Percentiles rank a stretch among this genome's conserved stretches.
These are phyloP conservation scores for Dichetophora obliterata DNA, from an alignment of 2,888 invertebrate species.

Conservation along the genomic window DNA sequence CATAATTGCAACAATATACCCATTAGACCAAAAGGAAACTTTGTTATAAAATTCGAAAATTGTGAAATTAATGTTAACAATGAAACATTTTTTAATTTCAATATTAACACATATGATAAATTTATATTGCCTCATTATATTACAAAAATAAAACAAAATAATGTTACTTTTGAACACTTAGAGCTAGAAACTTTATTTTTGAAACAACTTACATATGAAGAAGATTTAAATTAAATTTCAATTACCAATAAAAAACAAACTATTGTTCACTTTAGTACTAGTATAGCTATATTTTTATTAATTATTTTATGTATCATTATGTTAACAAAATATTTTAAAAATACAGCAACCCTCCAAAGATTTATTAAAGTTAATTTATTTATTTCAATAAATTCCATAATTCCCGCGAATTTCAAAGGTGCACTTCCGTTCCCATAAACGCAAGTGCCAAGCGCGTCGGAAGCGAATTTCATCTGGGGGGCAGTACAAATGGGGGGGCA, in stretches of 20 bases:
- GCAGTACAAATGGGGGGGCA: too few species aligned
- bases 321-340: neutral
- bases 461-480: too few species aligned
- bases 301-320: too few species aligned
- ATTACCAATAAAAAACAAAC: conserved; percentile 16
- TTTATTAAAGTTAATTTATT: too few species aligned
- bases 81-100: conserved; percentile 36
- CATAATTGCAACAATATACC: conserved; percentile 38
- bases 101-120: conserved; percentile 40
- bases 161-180: conserved; percentile 3
- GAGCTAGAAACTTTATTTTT: conserved; percentile 33
- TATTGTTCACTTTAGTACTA: conserved; percentile 21
- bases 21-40: conserved; percentile 37
- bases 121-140: conserved; percentile 43
- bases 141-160: conserved; percentile 39
- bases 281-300: conserved; percentile 18
- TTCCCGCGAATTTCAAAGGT: too few species aligned
- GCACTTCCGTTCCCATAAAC: too few species aligned
- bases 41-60: conserved; percentile 43
- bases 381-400: too few species aligned
- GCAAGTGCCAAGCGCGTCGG: too few species aligned
- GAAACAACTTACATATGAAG: conserved; percentile 35
- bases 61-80: conserved; percentile 38
- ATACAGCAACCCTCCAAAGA: too few species aligned
- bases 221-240: conserved; percentile 31